Evolutionary conservation across 1,140 invertebrate species (phyloP).

Genomic region (Hirudo medicinalis): DNA sequence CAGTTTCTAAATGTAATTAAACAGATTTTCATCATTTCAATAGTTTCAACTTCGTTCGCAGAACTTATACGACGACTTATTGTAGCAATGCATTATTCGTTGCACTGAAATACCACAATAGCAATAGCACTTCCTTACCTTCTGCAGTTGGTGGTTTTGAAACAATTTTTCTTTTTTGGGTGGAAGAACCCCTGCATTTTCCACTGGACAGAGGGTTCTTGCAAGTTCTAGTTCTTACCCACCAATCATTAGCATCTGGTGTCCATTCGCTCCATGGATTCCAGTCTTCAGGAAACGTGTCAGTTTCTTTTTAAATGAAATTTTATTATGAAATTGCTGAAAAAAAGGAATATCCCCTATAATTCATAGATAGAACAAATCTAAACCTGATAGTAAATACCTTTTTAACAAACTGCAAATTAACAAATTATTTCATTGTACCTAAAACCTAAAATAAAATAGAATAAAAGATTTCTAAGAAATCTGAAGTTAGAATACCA

Average conservation of each 20-base stretch:
- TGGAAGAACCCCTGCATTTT: background rate
- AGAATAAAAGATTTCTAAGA: no score
- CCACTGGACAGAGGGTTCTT: background rate
- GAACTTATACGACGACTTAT: no score
- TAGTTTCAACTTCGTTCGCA: background rate
- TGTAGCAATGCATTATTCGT: background rate
- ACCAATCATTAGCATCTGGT: background rate
- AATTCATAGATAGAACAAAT: no score
- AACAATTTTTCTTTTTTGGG: background rate
- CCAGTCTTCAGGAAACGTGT: background rate
- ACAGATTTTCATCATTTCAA: background rate
- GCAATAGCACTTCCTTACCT: background rate
- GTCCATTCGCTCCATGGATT: background rate
- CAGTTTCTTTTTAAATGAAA: no score
- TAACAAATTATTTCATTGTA: no score
- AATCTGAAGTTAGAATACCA: no score
- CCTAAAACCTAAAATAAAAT: no score
- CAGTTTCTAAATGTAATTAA: background rate
- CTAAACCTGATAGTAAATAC: no score
- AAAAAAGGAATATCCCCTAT: no score
- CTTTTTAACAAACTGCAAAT: no score
- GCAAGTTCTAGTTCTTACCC: background rate
- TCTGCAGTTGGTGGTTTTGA: background rate
- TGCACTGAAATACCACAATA: background rate
- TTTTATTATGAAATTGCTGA: no score